Evolutionary conservation across 1,140 invertebrate genomes (phyloP), one percentile per base, ranked within the genome.

Genomic region (Drosophila malerkotliana): DNA sequence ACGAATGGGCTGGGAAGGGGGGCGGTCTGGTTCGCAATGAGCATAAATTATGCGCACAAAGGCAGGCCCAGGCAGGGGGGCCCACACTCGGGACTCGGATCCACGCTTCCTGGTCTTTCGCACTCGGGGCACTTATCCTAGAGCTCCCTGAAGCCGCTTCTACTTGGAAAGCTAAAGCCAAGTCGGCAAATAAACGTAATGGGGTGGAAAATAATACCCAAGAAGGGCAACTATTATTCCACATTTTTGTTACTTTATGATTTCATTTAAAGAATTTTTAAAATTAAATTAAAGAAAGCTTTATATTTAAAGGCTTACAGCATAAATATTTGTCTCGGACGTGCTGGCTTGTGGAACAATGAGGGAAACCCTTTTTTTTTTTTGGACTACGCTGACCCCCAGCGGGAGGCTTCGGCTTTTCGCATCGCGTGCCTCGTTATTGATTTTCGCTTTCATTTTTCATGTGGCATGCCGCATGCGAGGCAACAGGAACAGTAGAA

Each of bases 371-470:
- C 41, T 75, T 75, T 62, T 32, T 51, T 51, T 56, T 39, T 39
- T 51, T 14, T 30, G 24, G 21, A 21, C 21, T 21, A 21, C 21
- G 21, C 21, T 21, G 21, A 21, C 21, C 21, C 21, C 6, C 26
- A 77, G 73, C 73, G 71, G 71, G 72, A 37, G 68, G 68, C 26
- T 21, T 21, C 1, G 26, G 5, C 48, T 37, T 76, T 88, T 56
- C 41, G 64, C 61, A 88, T 88, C 83, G 84, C 83, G 83, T 88
- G 83, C 76, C 68, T 71, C 52, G 44, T 56, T 88, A 88, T 88
- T 88, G 83, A 88, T 88, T 88, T 88, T 88, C 84, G 84, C 84
- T 88, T 88, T 88, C 84, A 79, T 88, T 88, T 87, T 88, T 88
- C 83, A 88, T 89, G 83, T 71, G 55, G 58, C 82, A 82, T 28